Evolutionary conservation across 2,797 vertebrate species (phyloP).

Genomic region (Buphagus erythrorhynchus): DNA sequence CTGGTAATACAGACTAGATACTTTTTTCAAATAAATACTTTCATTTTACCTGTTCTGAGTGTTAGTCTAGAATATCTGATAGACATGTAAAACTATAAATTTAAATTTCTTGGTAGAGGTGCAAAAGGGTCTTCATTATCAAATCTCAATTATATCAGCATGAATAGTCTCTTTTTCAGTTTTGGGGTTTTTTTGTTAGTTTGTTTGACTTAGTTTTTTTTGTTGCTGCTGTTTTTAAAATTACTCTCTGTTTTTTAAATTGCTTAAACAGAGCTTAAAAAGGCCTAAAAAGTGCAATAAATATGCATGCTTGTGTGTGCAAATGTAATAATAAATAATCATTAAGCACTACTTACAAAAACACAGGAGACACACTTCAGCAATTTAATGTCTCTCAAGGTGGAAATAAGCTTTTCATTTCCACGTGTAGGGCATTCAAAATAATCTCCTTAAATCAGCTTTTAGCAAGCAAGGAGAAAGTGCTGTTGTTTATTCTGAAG

Average conservation of each 20-base stretch:
- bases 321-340: background rate
- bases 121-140: background rate
- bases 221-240: background rate
- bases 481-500: background rate
- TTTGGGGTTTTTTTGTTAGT: accelerated
- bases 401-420: background rate
- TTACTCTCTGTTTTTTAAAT: background rate
- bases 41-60: background rate
- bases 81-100: background rate
- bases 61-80: background rate
- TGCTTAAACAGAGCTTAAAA: background rate
- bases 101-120: background rate
- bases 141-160: background rate
- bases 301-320: background rate
- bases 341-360: background rate
- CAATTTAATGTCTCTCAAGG: background rate
- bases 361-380: background rate
- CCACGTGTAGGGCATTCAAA: background rate
- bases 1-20: background rate
- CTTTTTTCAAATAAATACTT: background rate
- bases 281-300: background rate
- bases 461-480: background rate
- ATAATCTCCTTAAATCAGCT: background rate
- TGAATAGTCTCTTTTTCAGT: background rate
- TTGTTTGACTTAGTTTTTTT: background rate